phyloP scores from a whole-genome alignment of 2,797 vertebrate genomes.

The Poecilia velifera region DNA sequence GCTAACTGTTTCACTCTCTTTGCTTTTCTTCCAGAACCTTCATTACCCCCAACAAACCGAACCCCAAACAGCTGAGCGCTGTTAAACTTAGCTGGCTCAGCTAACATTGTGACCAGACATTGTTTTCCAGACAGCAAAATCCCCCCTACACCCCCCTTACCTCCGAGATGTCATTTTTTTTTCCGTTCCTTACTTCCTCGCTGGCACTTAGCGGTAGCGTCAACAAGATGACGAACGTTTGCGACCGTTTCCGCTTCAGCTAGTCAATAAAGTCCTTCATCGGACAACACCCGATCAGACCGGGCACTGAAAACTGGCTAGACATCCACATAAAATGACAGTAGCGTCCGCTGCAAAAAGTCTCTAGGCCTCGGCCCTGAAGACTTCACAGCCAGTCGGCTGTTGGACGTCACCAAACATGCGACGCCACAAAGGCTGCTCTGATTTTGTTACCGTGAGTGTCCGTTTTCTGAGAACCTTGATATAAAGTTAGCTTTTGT shows the following conservation, averaged over 20 bases:
- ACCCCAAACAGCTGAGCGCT: slow-evolving; percentile 21
- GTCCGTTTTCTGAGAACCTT: slow-evolving; percentile 5
- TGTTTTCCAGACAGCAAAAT: slow-evolving; percentile 50
- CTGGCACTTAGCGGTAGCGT: slow-evolving; percentile 72
- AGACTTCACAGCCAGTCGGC: slow-evolving; percentile 76
- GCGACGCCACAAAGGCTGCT: slow-evolving; percentile 70
- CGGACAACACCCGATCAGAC: slow-evolving; percentile 64
- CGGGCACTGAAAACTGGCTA: slow-evolving; percentile 52
- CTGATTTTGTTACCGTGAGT: slow-evolving; percentile 26
- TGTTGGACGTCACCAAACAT: slow-evolving; percentile 82
- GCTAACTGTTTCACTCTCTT: slow-evolving; percentile 22
- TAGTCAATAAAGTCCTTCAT: slow-evolving; percentile 71
- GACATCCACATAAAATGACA: slow-evolving; percentile 53
- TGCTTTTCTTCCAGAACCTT: slow-evolving; percentile 30
- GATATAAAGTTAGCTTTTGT: neutral
- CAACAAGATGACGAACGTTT: slow-evolving; percentile 63
- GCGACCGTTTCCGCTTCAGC: slow-evolving; percentile 52
- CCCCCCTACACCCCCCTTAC: slow-evolving; percentile 56
- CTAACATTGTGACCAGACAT: slow-evolving; percentile 42
- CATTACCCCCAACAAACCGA: neutral
- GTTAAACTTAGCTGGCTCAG: slow-evolving; percentile 35
- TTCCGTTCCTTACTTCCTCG: slow-evolving; percentile 72
- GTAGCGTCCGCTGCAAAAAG: slow-evolving; percentile 48
- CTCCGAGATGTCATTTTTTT: slow-evolving; percentile 86
- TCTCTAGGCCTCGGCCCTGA: slow-evolving; percentile 78